Evolutionary conservation across 2,113 vertebrate species (phyloP).

Genomic region (Rostratula benghalensis): DNA sequence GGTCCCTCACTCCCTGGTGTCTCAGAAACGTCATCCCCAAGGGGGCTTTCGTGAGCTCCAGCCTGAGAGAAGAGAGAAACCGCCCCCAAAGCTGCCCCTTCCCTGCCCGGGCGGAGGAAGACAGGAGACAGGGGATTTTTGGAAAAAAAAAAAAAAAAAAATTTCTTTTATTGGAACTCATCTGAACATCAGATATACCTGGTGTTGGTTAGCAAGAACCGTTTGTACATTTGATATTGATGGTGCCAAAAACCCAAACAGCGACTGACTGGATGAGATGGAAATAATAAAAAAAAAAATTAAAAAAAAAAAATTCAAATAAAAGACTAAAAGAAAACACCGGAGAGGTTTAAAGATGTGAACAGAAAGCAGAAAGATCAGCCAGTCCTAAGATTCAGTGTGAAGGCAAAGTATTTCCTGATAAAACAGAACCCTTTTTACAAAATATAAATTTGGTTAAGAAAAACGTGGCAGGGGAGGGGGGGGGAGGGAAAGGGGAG

Average conservation of each 20-base stretch:
- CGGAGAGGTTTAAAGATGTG: slow-evolving; percentile 6
- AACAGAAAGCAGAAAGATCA: slow-evolving; percentile 49
- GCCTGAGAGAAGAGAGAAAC: background rate
- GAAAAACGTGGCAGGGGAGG: slow-evolving; percentile 59
- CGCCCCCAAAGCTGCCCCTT: fast-evolving
- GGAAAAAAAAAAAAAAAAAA: slow-evolving; percentile 86
- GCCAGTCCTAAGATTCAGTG: slow-evolving; percentile 65
- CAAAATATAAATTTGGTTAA: slow-evolving; percentile 76
- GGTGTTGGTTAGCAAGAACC: slow-evolving; percentile 89
- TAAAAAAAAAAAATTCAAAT: slow-evolving; percentile 18
- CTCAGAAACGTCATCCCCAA: fast-evolving
- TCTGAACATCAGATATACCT: slow-evolving; percentile 94
- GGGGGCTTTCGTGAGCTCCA: fast-evolving
- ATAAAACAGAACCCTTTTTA: slow-evolving; percentile 79
- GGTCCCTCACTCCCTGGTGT: fast-evolving
- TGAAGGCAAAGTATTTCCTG: slow-evolving; percentile 73
- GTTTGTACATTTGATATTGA: slow-evolving; percentile 88
- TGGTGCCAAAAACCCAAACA: slow-evolving; percentile 85
- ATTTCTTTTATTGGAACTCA: slow-evolving; percentile 87
- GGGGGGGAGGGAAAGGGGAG: background rate
- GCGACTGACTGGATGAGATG: slow-evolving; percentile 75
- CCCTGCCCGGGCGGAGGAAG: background rate
- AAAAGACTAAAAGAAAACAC: background rate
- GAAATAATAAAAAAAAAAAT: background rate
- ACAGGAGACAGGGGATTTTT: slow-evolving; percentile 64